These are phyloP conservation scores for Numenius phaeopus DNA, from an alignment of 2,797 vertebrate genomes.

Conservation along the genomic window DNA sequence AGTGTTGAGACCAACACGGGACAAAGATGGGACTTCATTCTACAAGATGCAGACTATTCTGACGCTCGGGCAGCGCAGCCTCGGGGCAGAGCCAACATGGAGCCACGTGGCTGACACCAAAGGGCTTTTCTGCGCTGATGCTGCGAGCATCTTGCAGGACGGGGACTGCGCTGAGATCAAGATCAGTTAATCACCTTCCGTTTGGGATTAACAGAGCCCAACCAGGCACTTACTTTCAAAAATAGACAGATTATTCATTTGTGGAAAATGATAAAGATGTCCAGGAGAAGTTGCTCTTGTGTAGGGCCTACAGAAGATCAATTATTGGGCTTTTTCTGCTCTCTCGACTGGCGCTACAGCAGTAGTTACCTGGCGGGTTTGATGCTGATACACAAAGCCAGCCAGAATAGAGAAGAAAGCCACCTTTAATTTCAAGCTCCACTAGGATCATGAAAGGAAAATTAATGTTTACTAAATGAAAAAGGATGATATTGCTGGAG, in stretches of 20 bases:
- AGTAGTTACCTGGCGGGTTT: background rate
- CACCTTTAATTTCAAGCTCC: slow-evolving; percentile 68
- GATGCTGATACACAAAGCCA: slow-evolving; percentile 12
- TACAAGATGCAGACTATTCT: background rate
- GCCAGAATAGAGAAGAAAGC: background rate
- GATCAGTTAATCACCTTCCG: background rate
- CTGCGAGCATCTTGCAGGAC: background rate
- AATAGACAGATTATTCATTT: background rate
- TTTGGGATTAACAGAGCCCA: background rate
- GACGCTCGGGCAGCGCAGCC: background rate
- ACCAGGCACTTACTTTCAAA: background rate
- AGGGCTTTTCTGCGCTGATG: background rate
- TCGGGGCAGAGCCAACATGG: rapidly evolving
- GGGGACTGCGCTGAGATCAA: too few relatives aligned
- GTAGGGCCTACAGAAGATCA: background rate
- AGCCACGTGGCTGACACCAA: background rate
- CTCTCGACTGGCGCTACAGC: background rate
- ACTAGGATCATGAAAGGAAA: slow-evolving; percentile 59
- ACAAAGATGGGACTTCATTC: background rate
- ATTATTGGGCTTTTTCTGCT: background rate
- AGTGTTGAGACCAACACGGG: background rate
- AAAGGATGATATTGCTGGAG: slow-evolving; percentile 30
- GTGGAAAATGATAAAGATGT: background rate
- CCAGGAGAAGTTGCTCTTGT: background rate
- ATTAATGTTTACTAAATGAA: slow-evolving; percentile 56